A percentile compares a stretch with the other conserved stretches of the same genome.
These are phyloP conservation scores for Masticophis lateralis DNA, from an alignment of 2,797 vertebrate genomes.

Conservation along the genomic window DNA sequence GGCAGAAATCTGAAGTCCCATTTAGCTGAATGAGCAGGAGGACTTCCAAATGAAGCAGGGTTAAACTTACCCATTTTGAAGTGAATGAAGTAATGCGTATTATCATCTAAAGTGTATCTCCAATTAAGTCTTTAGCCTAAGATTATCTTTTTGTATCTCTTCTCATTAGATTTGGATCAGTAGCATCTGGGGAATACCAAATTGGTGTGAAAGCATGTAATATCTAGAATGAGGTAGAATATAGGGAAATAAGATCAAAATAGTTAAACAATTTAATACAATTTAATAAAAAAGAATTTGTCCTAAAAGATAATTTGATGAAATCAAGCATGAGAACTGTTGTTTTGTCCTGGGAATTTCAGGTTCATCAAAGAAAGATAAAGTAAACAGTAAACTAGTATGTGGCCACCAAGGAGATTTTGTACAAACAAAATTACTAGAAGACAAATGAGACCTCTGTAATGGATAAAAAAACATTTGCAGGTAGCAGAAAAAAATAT, in stretches of 20 bases:
- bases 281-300: not conserved
- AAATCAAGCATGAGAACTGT: not conserved
- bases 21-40: not conserved
- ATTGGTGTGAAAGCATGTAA: not conserved
- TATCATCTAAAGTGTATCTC: not conserved
- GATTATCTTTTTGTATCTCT: not conserved
- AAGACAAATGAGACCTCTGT: not conserved
- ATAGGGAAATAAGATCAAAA: not conserved
- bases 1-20: not conserved
- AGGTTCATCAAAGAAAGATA: not conserved
- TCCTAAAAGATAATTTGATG: not conserved
- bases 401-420: not conserved
- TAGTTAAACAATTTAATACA: not conserved
- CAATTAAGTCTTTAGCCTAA: not conserved
- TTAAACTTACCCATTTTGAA: not conserved
- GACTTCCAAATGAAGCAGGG: not conserved
- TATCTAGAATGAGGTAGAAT: not conserved
- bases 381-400: not conserved
- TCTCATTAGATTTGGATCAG: not conserved
- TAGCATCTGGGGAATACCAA: not conserved
- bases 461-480: not conserved
- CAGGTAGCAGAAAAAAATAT: not conserved
- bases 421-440: not conserved
- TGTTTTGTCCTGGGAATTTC: not conserved
- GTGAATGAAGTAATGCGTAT: not conserved